Base-by-base conservation (phyloP, 1,140 invertebrate genomes). In the Cydia amplana region DNA sequence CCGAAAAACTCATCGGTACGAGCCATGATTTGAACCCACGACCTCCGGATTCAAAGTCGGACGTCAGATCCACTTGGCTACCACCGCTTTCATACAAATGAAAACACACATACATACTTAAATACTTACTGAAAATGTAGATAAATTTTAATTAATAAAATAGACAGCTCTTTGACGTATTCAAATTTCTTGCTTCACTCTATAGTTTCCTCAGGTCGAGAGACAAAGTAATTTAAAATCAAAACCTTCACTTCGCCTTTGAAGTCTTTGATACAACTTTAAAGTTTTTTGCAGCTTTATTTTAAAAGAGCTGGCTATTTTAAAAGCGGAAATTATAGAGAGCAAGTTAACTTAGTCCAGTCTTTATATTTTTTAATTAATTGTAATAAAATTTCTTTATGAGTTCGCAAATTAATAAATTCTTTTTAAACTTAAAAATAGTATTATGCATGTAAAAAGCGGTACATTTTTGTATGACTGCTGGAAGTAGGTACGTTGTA, bases 191-290 rank as follows among this genome's bases (percentile, higher is more conserved):
- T 55, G 6, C 51, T 55, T 55, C 16, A n/a, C n/a, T 18, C 16
- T 20, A 55, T 55, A 55, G 51, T 7, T 49, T 49, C 14, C 46
- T 55, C 51, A 55, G 16, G 46, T 49, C 49, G 49, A 51, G 4
- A 55, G 51, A 55, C 51, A 55, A n/a, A 55, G 51, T 55, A 55
- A 55, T 55, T 55, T 18, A 55, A 55, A 55, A 55, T 55, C 51
- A 55, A 55, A 18, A 55, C 16, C 51, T 55, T 18, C 10, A 55
- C 51, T 55, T 55, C 16, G 51, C 51, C 51, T 55, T 55, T 55
- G 51, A 55, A 55, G 51, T 55, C 51, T 51, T 51, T 55, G 51
- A 55, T 55, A n/a, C 4, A 18, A 18, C 51, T 55, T 55, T 14
- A 55, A 55, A 55, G 51, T 55, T 55, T 18, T 9, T 55, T 55